These are phyloP conservation scores for Ageneiosus marmoratus DNA, from an alignment of 2,113 vertebrate species.

Conservation along the genomic window DNA sequence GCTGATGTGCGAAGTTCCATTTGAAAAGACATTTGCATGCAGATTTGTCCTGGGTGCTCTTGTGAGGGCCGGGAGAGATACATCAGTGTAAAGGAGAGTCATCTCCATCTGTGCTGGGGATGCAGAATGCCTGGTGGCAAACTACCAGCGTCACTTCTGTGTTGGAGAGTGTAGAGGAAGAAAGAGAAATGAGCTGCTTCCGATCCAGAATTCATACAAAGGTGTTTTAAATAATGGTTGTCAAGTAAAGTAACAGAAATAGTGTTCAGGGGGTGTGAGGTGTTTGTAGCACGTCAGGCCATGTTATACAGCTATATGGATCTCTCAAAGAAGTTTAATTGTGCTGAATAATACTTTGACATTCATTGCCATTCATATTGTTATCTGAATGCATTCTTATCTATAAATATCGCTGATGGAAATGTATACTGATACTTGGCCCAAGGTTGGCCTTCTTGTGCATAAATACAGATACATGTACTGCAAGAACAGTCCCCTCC, in stretches of 20 bases:
- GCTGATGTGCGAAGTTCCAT: constrained; percentile 66
- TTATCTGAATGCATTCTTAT: background rate
- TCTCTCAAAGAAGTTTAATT: background rate
- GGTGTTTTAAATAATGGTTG: background rate
- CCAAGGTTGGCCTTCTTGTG: constrained; percentile 21
- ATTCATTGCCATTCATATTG: background rate
- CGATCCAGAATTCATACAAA: background rate
- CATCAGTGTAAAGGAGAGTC: constrained; percentile 64
- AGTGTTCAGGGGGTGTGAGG: background rate
- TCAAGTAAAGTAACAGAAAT: background rate
- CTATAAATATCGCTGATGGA: constrained; percentile 19
- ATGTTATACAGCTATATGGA: background rate
- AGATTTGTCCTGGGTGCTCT: constrained; percentile 61
- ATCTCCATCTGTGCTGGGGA: constrained; percentile 79
- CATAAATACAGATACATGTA: constrained; percentile 39
- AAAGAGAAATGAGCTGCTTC: background rate
- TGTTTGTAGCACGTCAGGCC: background rate
- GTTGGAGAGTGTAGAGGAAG: constrained; percentile 28
- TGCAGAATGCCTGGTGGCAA: constrained; percentile 69
- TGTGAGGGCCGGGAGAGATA: constrained; percentile 58
- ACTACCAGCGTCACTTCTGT: constrained; percentile 57
- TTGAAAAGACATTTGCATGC: constrained; percentile 73
- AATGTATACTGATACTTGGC: constrained; percentile 13
- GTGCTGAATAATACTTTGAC: background rate
- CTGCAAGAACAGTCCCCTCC: constrained; percentile 32